These are phyloP conservation scores for Sycophila sp. DNA, from an alignment of 1,140 invertebrate species.

Conservation along the genomic window DNA sequence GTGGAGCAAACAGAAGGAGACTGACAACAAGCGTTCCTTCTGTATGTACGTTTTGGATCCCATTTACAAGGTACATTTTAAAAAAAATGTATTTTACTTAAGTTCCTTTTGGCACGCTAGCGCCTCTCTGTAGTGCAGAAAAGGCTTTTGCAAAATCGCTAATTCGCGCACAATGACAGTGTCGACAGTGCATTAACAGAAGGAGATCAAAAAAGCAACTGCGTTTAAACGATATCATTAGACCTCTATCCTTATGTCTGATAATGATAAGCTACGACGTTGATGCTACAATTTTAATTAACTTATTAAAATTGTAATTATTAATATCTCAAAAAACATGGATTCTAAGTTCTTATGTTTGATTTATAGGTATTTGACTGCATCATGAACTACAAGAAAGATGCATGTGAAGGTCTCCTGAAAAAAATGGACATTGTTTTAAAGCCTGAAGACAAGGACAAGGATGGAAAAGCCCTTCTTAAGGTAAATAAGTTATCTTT, in stretches of 20 bases:
- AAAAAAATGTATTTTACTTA: conserved; percentile 33
- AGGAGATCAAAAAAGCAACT: conserved; percentile 58
- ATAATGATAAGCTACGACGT: conserved; percentile 68
- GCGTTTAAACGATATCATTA: conserved; percentile 70
- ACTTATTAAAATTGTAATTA: neutral
- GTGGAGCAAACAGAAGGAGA: conserved; percentile 92
- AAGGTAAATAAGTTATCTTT: conserved; percentile 69
- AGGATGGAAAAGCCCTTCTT: conserved; percentile 90
- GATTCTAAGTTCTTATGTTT: neutral
- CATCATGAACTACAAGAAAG: conserved; percentile 99
- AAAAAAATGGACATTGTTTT: conserved; percentile 93
- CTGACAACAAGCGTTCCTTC: conserved; percentile 95
- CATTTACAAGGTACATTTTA: conserved; percentile 87
- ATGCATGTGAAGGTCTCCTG: conserved; percentile 87
- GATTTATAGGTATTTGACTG: conserved; percentile 84
- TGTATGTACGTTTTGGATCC: conserved; percentile 98
- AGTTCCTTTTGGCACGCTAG: conserved; percentile 65
- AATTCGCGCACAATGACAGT: conserved; percentile 54
- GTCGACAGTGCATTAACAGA: conserved; percentile 66
- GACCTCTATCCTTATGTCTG: conserved; percentile 76
- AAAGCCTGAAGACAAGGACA: conserved; percentile 94
- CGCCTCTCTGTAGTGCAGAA: conserved; percentile 62
- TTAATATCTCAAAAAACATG: neutral
- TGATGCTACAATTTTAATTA: conserved; percentile 45
- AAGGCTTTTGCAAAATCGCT: conserved; percentile 38